Conservation (phyloP, 2,113 vertebrate genomes). For the Orycteropus afer region DNA sequence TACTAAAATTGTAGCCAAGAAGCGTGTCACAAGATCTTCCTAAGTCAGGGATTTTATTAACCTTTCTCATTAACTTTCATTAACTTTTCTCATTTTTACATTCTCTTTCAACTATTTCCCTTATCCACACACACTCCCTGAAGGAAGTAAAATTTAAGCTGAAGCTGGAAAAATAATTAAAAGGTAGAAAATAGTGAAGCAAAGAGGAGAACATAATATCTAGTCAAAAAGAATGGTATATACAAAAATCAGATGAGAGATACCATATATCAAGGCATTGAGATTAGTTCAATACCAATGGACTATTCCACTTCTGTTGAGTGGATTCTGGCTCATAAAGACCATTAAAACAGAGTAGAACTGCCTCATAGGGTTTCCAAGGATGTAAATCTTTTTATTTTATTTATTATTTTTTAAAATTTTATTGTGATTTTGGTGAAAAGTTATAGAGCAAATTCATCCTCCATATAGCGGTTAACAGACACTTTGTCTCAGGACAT, state of each 20-base stretch:
- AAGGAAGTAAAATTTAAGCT: neutral
- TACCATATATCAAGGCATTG: neutral
- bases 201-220: neutral
- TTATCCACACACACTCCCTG: neutral
- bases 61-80: slow-evolving; percentile 66
- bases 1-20: neutral
- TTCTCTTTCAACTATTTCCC: neutral
- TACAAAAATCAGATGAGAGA: neutral
- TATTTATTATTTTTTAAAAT: too few species aligned
- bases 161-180: slow-evolving; percentile 6
- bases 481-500: too few species aligned
- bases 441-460: too few species aligned
- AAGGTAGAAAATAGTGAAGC: neutral
- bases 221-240: neutral
- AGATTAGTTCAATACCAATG: neutral
- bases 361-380: too few species aligned
- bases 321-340: too few species aligned
- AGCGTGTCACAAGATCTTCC: slow-evolving; percentile 56
- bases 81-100: slow-evolving; percentile 45
- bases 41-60: slow-evolving; percentile 78
- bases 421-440: too few species aligned
- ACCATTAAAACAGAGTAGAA: too few species aligned
- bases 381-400: too few species aligned
- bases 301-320: neutral
- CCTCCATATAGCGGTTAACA: too few species aligned